Conservation (phyloP, 2,113 vertebrate species). For the Jacana jacana region DNA sequence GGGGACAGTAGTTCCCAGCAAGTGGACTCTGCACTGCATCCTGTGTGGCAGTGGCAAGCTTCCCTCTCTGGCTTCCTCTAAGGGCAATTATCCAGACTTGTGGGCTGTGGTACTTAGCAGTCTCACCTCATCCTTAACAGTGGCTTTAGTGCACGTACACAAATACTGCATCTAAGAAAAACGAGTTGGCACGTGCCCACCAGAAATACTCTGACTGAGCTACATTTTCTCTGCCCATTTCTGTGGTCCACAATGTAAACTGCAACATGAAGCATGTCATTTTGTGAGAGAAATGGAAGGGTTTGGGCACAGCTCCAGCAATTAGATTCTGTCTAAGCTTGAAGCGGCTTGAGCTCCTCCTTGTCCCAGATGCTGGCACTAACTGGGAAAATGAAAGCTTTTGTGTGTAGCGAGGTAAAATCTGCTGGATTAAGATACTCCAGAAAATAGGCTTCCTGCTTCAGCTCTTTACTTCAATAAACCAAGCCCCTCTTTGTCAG, state of each 20-base stretch:
- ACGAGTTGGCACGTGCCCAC: not conserved
- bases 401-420: not conserved
- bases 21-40: not conserved
- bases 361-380: not conserved
- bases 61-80: not conserved
- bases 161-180: not conserved
- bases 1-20: not conserved
- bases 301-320: not conserved
- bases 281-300: not conserved
- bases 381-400: not conserved
- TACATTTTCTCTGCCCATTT: not conserved
- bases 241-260: not conserved
- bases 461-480: not conserved
- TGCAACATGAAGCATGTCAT: not conserved
- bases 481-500: not conserved
- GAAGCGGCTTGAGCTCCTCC: not conserved
- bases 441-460: not conserved
- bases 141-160: not conserved
- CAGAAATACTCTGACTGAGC: not conserved
- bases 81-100: not conserved
- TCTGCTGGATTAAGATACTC: not conserved
- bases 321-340: not conserved
- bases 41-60: not conserved
- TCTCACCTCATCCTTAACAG: not conserved
- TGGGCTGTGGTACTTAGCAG: not conserved